These are phyloP conservation scores for Drosophila fungiperda DNA, from an alignment of 2,888 invertebrate genomes.

Conservation along the genomic window DNA sequence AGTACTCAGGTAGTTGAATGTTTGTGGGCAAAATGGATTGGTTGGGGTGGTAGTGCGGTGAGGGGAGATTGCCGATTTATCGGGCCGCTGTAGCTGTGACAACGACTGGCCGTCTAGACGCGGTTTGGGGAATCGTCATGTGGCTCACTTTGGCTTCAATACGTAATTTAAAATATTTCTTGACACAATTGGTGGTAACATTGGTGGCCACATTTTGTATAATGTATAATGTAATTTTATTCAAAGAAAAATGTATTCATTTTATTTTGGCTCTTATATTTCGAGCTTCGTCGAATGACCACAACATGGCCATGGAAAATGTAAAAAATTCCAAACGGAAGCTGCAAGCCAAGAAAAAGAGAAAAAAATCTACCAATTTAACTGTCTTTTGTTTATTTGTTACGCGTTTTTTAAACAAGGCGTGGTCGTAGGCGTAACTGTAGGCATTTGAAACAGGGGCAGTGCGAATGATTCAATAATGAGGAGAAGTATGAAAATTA, in stretches of 20 bases:
- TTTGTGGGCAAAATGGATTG: background rate
- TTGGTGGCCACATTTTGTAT: constrained; percentile 15
- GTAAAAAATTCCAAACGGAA: constrained; percentile 53
- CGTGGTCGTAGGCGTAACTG: constrained; percentile 6
- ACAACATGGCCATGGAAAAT: constrained; percentile 27
- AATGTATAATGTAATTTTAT: constrained; percentile 67
- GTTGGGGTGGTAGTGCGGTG: background rate
- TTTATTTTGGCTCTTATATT: constrained; percentile 44
- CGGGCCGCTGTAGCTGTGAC: constrained; percentile 45
- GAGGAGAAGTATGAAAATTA: constrained; percentile 70
- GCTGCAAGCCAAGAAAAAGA: constrained; percentile 39
- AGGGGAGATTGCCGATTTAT: too few relatives aligned
- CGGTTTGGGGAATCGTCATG: constrained; percentile 24
- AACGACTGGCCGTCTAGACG: constrained; percentile 68
- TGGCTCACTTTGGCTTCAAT: constrained; percentile 53
- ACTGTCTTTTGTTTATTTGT: constrained; percentile 69
- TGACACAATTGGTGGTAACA: constrained; percentile 42
- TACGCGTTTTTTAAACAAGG: constrained; percentile 56
- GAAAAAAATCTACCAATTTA: constrained; percentile 42
- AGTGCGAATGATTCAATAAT: constrained; percentile 61
- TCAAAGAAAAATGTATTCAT: constrained; percentile 55
- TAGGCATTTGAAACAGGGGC: constrained; percentile 11
- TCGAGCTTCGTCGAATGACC: constrained; percentile 24
- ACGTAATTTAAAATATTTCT: constrained; percentile 28
- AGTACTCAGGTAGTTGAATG: constrained; percentile 16